Evolutionary conservation across 2,888 invertebrate species (phyloP), one percentile per base, ranked within the genome.

Genomic region (Agapetus fuscipes): DNA sequence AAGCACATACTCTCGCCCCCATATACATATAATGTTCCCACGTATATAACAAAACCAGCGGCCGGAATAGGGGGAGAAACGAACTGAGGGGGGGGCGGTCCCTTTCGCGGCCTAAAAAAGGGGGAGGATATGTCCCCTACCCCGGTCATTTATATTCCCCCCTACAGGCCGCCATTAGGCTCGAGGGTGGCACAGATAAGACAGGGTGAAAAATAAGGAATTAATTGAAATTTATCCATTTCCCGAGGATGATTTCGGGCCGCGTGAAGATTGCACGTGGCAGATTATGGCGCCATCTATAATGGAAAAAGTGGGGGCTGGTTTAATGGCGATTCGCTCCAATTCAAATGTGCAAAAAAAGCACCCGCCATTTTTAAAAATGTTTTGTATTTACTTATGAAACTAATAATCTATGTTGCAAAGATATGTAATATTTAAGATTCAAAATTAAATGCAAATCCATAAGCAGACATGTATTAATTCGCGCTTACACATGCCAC

Each of bases 91-190:
- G 24, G 25, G 34, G 34, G 16, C 14, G n/a, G n/a, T 9, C 37
- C 30, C 15, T 20, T 20, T 30, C 37, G 3, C 12, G 10, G 3
- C 27, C 27, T 27, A 27, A 12, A 27, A 9, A 24, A 24, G 9
- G 24, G 24, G 24, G 5, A 24, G 9, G 9, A 9, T 24, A 24
- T 24, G 24, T 24, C 9, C 5, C 38, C 25, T 30, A 37, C 29
- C 41, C 43, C 38, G 43, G 37, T 46, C 46, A 43, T 46, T 46
- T 46, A 43, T 46, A 40, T 43, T 46, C n/a, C 14, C 38, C 5
- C n/a, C 28, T 17, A 13, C 17, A 30, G 29, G 34, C 32, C 33
- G 36, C 39, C 39, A 43, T 40, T 43, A 43, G 39, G 43, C 30
- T 30, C 33, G 29, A 15, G 31, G 29, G 20, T 17, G 27, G 30